Evolutionary conservation across 23 tunicate species (phyloP), one percentile per base, ranked within the genome.

Genomic region (Corella eumyota): DNA sequence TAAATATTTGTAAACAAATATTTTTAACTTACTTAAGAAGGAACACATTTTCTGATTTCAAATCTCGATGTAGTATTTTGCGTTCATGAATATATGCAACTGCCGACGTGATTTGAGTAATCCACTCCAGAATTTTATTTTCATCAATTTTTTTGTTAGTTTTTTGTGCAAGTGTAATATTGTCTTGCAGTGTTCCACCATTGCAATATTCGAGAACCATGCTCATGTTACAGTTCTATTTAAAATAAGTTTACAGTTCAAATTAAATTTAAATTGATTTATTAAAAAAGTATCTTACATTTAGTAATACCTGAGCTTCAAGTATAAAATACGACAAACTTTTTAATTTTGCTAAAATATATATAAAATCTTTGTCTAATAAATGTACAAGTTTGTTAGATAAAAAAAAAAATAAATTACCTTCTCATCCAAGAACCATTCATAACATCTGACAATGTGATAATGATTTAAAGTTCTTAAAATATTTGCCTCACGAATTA

Each of bases 31-130:
- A 85, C 95, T 77, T 85, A 25, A 85, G 23, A 19, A 85, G 45
- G 47, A 85, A 85, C 22, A 85, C 95, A 77, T 85, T 85, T 53
- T 85, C 95, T 23, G 95, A 79, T 58, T 85, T 85, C 29, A 85
- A 50, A 77, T 85, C 95, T 30, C 95, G 45, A 34, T 85, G 95
- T 11, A 85, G 68, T 6, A 85, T 85, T 30, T 46, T 71, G 33
- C 69, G 49, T 21, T 72, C 70, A 59, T 85, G 95, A 32, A 85
- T 85, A 65, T 85, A 85, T 0, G 61, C 60, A 33, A 85, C 95
- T 1, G 95, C 95, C 15, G 95, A 85, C 47, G 74, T 50, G 13
- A 85, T 85, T 46, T 85, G 78, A 34, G 95, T 60, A 29, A 70
- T 77, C 95, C 95, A 85, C 49, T 59, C 61, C 36, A 67, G 32